Percentiles rank a stretch among this genome's conserved stretches.
Conservation (phyloP, 2,797 vertebrate species). For the Chloroceryle amazona region DNA sequence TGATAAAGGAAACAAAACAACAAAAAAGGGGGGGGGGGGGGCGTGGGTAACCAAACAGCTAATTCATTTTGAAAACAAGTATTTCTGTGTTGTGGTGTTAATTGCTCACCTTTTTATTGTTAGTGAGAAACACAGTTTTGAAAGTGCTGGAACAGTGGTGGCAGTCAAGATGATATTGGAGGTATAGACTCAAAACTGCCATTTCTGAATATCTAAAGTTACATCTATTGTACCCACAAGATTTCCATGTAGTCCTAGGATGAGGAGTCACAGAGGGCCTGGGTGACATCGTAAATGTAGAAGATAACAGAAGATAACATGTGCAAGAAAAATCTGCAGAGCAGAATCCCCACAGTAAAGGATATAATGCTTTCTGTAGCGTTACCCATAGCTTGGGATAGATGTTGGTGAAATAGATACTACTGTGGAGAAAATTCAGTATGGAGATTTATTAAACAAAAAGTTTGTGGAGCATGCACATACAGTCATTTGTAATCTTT, state of each 20-base stretch:
- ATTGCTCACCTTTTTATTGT: neutral
- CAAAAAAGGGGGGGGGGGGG: neutral
- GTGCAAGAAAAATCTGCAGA: neutral
- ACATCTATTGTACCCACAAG: neutral
- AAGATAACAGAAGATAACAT: neutral
- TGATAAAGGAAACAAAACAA: neutral
- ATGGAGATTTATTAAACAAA: neutral
- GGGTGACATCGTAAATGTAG: neutral
- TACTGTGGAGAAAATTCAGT: rapidly evolving
- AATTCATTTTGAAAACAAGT: neutral
- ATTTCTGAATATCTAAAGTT: neutral
- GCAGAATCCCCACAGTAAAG: neutral
- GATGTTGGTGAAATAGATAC: neutral
- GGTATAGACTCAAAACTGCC: neutral
- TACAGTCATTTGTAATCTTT: neutral
- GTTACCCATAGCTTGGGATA: neutral
- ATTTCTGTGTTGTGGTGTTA: neutral
- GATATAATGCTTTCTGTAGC: neutral
- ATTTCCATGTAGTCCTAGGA: neutral
- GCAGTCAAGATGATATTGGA: neutral
- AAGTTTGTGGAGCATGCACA: neutral
- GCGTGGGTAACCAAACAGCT: neutral
- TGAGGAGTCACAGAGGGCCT: neutral
- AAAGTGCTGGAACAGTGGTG: neutral
- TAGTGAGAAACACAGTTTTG: neutral